Base-by-base conservation (phyloP, 2,113 vertebrate genomes). In the Chitala chitala region DNA sequence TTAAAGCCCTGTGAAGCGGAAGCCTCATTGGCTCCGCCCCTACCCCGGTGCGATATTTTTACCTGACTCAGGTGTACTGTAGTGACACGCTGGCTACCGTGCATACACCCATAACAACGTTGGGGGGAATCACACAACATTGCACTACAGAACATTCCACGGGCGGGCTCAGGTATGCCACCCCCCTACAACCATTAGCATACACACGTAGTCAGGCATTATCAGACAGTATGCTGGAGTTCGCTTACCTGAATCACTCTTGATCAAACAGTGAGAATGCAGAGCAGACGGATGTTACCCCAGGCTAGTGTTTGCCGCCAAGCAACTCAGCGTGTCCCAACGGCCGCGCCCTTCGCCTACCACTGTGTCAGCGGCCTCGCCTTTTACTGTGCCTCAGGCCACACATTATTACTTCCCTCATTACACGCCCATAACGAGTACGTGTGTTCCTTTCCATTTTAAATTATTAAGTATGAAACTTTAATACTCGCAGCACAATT, bases 221-320 rank as follows among this genome's bases (percentile, higher is more conserved):
- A 73, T 77, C 77, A 84, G 87, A 84, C 79, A 75, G 78, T 82
- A 77, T 79, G 75, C 71, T 73, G 78, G 68, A 66, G 79, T 84
- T 93, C 86, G 92, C 87, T 85, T 80, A 66, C 80, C 83, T 95
- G 92, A 95, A 89, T 95, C 92, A 95, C 54, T 6, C 33, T 68
- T 76, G 74, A 68, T 79, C 74, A 91, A 86, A 87, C 79, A 82
- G 69, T 78, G 22, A 79, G 5, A 73, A 63, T 74, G 73, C 42
- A 81, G 72, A 75, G 74, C 56, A 44, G 63, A 51, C 40, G 15
- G 48, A 53, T 29, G 56, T 13, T 4, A 3, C 20, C 20, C 20
- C n/a, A 8, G 54, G n/a, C 20, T 17, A 22, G 6, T 22, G 29
- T 40, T 17, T 66, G 13, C 76, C 82, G 77, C 82, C 81, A 83